phyloP scores from a whole-genome alignment of 2,888 invertebrate species.

The Brachyptera risi region DNA sequence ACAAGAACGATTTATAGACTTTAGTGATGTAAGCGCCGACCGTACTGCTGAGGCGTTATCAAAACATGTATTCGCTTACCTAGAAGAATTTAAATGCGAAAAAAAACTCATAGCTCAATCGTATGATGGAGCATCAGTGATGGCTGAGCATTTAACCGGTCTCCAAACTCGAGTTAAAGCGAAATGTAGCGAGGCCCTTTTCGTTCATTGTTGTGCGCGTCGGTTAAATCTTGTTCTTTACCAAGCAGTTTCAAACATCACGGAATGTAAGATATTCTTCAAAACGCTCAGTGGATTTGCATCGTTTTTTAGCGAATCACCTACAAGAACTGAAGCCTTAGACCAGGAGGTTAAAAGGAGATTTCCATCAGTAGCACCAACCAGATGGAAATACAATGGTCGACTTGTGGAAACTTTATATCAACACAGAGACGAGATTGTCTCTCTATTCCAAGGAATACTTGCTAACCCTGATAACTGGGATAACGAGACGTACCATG shows the following conservation, averaged over 20 bases:
- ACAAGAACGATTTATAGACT: background rate
- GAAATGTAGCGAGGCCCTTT: background rate
- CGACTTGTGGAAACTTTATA: background rate
- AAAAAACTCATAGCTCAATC: background rate
- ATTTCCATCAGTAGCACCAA: background rate
- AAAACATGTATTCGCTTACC: background rate
- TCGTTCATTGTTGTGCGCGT: slow-evolving; percentile 4
- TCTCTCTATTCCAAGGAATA: background rate
- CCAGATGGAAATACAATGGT: background rate
- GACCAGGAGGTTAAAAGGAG: background rate
- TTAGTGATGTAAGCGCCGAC: background rate
- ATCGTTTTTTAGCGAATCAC: background rate
- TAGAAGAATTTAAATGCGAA: background rate
- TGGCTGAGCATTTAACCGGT: background rate
- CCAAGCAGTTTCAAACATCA: background rate
- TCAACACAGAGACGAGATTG: background rate
- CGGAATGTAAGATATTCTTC: slow-evolving; percentile 12
- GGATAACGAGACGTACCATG: background rate
- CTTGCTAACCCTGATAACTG: background rate
- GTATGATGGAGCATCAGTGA: slow-evolving; percentile 5
- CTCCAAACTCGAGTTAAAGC: background rate
- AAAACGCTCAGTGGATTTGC: background rate
- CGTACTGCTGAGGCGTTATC: background rate
- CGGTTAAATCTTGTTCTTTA: background rate
- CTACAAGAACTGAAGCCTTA: background rate